These are phyloP conservation scores for Cerastoderma edule DNA, from an alignment of 2,888 invertebrate species.

Conservation along the genomic window DNA sequence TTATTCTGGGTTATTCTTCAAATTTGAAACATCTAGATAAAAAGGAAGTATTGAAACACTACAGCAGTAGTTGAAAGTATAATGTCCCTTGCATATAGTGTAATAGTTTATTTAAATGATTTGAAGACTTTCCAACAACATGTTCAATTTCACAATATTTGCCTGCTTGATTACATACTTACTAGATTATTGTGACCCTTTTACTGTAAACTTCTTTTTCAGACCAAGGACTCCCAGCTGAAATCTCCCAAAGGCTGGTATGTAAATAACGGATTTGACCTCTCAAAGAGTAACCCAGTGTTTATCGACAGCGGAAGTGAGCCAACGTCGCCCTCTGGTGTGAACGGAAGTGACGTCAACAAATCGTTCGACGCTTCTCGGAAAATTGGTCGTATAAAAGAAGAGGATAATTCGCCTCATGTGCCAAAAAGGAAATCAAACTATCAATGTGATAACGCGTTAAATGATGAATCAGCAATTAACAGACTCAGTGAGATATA, in stretches of 20 bases:
- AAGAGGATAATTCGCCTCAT: background rate
- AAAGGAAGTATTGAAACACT: too few relatives aligned
- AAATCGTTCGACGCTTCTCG: constrained; percentile 1
- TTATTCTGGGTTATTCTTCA: too few relatives aligned
- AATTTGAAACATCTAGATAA: too few relatives aligned
- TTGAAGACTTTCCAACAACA: too few relatives aligned
- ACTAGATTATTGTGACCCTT: too few relatives aligned
- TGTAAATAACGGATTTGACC: constrained; percentile 23
- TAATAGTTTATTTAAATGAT: too few relatives aligned
- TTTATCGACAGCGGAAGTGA: constrained; percentile 34
- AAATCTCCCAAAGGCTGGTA: constrained; percentile 17
- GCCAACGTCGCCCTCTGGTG: background rate
- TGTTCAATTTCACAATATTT: too few relatives aligned
- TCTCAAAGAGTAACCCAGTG: constrained; percentile 29
- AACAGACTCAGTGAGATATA: constrained; percentile 49
- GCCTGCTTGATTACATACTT: too few relatives aligned
- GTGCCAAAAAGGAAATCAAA: background rate
- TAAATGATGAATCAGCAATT: background rate
- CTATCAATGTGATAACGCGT: background rate
- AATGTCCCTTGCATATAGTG: too few relatives aligned
- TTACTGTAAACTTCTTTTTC: background rate
- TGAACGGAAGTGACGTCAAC: background rate
- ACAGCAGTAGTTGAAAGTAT: too few relatives aligned
- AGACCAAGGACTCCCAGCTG: constrained; percentile 7
- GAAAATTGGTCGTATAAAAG: constrained; percentile 3